Evolutionary conservation across 2,113 vertebrate species (phyloP), one percentile per base, ranked within the genome.

Genomic region (Nipponia nippon): DNA sequence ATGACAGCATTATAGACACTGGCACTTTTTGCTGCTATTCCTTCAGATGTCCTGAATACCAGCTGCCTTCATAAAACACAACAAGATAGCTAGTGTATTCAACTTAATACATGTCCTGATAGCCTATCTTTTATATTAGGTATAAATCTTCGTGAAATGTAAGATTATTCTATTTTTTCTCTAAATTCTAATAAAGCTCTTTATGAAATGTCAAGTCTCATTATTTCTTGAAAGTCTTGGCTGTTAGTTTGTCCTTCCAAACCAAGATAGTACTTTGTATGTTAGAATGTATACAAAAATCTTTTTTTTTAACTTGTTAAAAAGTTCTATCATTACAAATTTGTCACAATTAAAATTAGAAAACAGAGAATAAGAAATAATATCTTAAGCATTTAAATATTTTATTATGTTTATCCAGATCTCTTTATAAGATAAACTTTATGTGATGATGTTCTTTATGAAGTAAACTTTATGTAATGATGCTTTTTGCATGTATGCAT

Each of bases 221-320:
- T 91, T 96, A 95, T 65, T 93, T 83, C n/a, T 87, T 93, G 77
- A 82, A 92, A 86, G n/a, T 36, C 44, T 75, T 75, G 29, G 21
- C 30, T 53, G 47, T 79, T 90, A 92, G 87, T 79, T 96, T 95
- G 11, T 84, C 29, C 13, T 80, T 92, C 46, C 56, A 80, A 95
- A 84, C 18, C 9, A 67, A 84, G 53, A 66, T 3, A 83, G 70
- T 34, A 58, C 72, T 94, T 94, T 1, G 3, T 66, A 81, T 91
- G 23, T 10, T 65, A 55, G 26, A 86, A 59, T 27, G 16, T 13
- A 30, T 47, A 49, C 1, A 50, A 66, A 92, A 95, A 38, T 44
- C 19, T 21, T 13, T 30, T 55, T 53, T 90, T 94, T 81, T 55
- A 59, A 75, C 16, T n/a, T 80, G 5, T 13, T 66, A 25, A 52